Evolutionary conservation across 2,888 invertebrate species (phyloP).

Genomic region (Axea sp.): DNA sequence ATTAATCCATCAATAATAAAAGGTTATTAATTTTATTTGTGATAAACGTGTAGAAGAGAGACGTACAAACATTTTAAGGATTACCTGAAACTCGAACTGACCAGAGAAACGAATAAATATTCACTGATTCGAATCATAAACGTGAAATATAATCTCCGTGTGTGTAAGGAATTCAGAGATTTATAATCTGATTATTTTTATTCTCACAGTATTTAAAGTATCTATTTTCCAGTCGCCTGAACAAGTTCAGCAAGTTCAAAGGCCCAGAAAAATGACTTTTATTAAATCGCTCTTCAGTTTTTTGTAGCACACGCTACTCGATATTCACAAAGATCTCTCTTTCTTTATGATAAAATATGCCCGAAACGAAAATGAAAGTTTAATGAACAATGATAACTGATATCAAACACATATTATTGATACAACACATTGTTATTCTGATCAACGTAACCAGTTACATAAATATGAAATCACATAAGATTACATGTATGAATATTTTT

Average conservation of each 20-base stretch:
- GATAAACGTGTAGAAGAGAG: slow-evolving; percentile 12
- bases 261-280: slow-evolving; percentile 17
- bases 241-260: slow-evolving; percentile 19
- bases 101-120: slow-evolving; percentile 17
- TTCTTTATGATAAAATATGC: no score
- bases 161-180: slow-evolving; percentile 35
- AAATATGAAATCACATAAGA: no score
- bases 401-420: no score
- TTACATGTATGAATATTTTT: no score
- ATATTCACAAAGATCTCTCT: no score
- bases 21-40: no score
- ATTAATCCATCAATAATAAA: neutral
- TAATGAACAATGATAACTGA: no score
- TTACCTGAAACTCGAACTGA: slow-evolving; percentile 23
- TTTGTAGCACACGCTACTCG: neutral
- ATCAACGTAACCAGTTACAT: no score
- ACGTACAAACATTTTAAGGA: slow-evolving; percentile 24
- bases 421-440: no score
- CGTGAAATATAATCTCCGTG: slow-evolving; percentile 30
- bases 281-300: neutral
- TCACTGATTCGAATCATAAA: slow-evolving; percentile 34
- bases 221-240: slow-evolving; percentile 27
- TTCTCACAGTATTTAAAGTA: slow-evolving; percentile 40
- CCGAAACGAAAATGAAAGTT: no score
- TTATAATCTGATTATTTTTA: slow-evolving; percentile 41